Conservation (phyloP, 2,113 vertebrate genomes). For the Megaceryle maxima region DNA sequence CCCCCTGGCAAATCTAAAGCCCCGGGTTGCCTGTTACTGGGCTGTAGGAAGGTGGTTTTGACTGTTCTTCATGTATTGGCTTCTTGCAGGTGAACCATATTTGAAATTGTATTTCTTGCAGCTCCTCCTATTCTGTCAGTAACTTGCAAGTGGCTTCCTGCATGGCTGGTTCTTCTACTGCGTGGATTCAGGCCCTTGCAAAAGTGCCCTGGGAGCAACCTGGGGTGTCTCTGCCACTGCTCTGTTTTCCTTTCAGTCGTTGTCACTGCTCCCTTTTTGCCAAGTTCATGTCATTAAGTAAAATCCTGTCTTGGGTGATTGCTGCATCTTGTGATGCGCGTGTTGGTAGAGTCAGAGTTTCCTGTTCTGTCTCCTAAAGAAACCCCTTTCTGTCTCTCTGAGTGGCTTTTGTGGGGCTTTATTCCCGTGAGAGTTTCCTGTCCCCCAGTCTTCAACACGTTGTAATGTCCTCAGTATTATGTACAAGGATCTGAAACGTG, state of each 20-base stretch:
- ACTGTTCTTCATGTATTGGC: background rate
- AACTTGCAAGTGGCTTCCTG: background rate
- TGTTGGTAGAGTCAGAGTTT: background rate
- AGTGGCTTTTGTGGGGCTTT: background rate
- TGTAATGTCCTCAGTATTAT: rapidly evolving
- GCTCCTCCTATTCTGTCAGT: background rate
- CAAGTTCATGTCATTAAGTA: background rate
- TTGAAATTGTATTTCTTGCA: background rate
- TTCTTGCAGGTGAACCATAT: background rate
- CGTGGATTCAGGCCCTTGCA: background rate
- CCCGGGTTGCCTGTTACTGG: background rate
- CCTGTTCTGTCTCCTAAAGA: background rate
- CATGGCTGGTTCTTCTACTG: background rate
- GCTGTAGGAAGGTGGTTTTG: background rate
- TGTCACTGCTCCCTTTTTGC: background rate
- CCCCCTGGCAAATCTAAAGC: background rate
- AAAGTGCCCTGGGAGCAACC: rapidly evolving
- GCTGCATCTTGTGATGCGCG: background rate
- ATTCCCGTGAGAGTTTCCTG: background rate
- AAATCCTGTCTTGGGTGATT: background rate
- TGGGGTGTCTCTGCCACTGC: background rate
- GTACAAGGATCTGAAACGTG: rapidly evolving
- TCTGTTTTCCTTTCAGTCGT: background rate
- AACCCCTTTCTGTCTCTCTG: background rate
- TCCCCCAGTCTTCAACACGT: rapidly evolving